phyloP scores from a whole-genome alignment of 2,797 vertebrate species.

The Sorex maritimensis region DNA sequence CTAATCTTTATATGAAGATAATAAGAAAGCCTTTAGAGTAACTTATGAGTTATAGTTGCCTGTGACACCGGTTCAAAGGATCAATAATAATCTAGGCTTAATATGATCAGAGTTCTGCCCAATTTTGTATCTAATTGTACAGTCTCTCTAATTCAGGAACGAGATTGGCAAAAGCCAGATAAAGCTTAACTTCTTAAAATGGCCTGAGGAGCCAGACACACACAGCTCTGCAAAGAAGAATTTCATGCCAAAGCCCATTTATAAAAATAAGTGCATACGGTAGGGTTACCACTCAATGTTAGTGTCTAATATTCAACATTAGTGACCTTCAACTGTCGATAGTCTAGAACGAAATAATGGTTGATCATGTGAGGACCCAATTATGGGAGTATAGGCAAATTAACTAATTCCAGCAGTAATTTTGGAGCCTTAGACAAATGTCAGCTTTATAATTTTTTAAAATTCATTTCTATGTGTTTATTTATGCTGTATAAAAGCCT shows the following conservation, averaged over 20 bases:
- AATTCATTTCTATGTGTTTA: neutral
- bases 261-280: neutral
- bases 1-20: no score
- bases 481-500: neutral
- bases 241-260: neutral
- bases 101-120: no score
- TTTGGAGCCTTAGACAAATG: neutral
- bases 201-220: neutral
- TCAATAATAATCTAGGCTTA: no score
- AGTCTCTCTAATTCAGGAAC: no score
- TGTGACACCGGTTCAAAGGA: no score
- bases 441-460: neutral
- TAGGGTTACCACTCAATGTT: neutral
- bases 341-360: neutral
- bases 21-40: no score
- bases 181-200: neutral
- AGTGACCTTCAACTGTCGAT: neutral
- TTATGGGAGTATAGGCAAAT: neutral
- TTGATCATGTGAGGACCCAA: neutral
- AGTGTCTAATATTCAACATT: neutral
- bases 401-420: neutral
- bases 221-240: neutral
- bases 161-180: no score
- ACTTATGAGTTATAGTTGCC: no score
- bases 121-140: no score